Evolutionary conservation across 23 tunicate genomes (phyloP).

Genomic region (Diplosoma virens): DNA sequence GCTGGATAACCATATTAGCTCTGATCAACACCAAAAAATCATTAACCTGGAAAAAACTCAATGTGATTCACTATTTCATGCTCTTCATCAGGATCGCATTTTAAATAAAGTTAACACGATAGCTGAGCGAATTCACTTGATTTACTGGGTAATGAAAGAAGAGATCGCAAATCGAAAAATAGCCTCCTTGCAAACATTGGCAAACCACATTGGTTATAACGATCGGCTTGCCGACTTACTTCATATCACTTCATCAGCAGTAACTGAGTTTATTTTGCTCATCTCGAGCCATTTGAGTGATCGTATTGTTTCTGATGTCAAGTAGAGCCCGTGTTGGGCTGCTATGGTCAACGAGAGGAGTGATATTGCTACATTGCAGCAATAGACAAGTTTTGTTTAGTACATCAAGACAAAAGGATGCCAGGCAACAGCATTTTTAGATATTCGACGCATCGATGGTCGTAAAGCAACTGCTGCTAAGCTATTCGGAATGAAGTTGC

Average conservation of each 20-base stretch:
- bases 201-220: no score
- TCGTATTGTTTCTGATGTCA: background rate
- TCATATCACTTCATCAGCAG: background rate
- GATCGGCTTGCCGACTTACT: background rate
- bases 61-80: slow-evolving; percentile 1
- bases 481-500: background rate
- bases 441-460: no score
- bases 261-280: background rate
- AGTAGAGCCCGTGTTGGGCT: background rate
- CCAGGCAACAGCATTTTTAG: background rate
- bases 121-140: background rate
- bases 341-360: background rate
- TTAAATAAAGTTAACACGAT: background rate
- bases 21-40: background rate
- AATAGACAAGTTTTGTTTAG: background rate
- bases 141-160: no score
- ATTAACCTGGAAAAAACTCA: slow-evolving; percentile 2
- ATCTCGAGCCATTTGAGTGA: background rate
- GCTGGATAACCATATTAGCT: background rate
- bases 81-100: background rate
- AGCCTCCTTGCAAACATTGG: background rate
- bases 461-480: background rate
- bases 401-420: background rate
- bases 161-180: background rate
- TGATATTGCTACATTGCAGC: background rate